Conservation (phyloP, 2,113 vertebrate genomes). For the Trachemys scripta region DNA sequence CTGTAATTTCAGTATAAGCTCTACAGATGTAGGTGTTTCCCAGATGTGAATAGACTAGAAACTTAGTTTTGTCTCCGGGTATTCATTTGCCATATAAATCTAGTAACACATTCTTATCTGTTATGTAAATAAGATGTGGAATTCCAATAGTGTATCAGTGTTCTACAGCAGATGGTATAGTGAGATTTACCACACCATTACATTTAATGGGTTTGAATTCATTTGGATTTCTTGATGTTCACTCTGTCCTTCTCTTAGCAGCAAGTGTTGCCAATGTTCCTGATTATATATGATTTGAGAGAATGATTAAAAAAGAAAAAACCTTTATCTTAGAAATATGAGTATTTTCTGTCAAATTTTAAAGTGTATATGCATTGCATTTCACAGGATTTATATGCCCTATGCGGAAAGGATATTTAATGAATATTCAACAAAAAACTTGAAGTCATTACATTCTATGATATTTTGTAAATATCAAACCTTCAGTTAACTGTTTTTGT, state of each 20-base stretch:
- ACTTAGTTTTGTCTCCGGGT: slow-evolving; percentile 81
- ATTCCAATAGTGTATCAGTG: slow-evolving; percentile 86
- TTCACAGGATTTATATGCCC: slow-evolving; percentile 78
- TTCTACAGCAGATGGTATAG: slow-evolving; percentile 86
- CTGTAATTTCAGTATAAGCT: slow-evolving; percentile 73
- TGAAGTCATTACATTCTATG: slow-evolving; percentile 73
- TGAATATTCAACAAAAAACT: slow-evolving; percentile 85
- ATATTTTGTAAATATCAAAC: slow-evolving; percentile 79
- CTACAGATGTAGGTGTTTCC: slow-evolving; percentile 75
- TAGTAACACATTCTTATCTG: slow-evolving; percentile 84
- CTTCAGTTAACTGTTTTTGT: slow-evolving; percentile 74
- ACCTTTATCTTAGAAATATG: slow-evolving; percentile 80
- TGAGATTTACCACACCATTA: slow-evolving; percentile 91
- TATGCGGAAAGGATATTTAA: slow-evolving; percentile 78
- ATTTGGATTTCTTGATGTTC: slow-evolving; percentile 89
- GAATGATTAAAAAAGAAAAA: slow-evolving; percentile 81
- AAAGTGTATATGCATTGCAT: slow-evolving; percentile 76
- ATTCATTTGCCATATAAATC: slow-evolving; percentile 85
- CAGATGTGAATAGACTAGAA: slow-evolving; percentile 81
- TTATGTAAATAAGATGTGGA: slow-evolving; percentile 90
- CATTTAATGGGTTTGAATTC: slow-evolving; percentile 89
- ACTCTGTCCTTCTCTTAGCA: slow-evolving; percentile 82
- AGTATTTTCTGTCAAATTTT: slow-evolving; percentile 83
- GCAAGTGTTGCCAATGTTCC: slow-evolving; percentile 80
- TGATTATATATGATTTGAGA: slow-evolving; percentile 87